Percentiles rank a stretch among this genome's conserved stretches.
Conservation (phyloP, 2,888 invertebrate genomes). For the Xylota segnis region DNA sequence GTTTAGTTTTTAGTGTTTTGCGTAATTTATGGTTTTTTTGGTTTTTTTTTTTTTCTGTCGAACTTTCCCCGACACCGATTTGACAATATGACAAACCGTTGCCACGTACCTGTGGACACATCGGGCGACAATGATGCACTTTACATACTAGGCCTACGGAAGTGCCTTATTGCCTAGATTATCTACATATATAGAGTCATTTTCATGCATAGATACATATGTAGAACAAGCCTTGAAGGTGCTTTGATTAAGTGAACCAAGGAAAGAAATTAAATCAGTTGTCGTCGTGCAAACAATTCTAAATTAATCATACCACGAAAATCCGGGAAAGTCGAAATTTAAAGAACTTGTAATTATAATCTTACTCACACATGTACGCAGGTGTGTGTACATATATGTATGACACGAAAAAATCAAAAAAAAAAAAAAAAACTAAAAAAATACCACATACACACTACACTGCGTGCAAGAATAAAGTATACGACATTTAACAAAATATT, state of each 20-base stretch:
- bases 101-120: constrained; percentile 6
- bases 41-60: constrained; percentile 7
- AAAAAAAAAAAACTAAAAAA: neutral
- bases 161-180: too few relatives aligned
- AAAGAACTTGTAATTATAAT: constrained; percentile 50
- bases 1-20: constrained; percentile 9
- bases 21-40: too few relatives aligned
- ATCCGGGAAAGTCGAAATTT: constrained; percentile 51
- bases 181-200: too few relatives aligned
- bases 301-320: constrained; percentile 59
- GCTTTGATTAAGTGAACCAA: constrained; percentile 1
- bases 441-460: neutral
- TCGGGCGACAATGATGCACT: constrained; percentile 24
- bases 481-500: neutral
- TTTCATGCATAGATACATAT: neutral
- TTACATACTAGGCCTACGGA: too few relatives aligned
- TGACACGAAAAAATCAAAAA: neutral
- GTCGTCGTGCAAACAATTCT: constrained; percentile 30
- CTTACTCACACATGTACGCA: constrained; percentile 23
- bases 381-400: constrained; percentile 8
- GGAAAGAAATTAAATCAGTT: constrained; percentile 20
- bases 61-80: too few relatives aligned
- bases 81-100: constrained; percentile 17
- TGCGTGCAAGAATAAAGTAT: neutral
- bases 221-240: neutral